Base-by-base conservation (phyloP, 64 coral and sea anemone species). In the Dendrophyllia cribrosa region DNA sequence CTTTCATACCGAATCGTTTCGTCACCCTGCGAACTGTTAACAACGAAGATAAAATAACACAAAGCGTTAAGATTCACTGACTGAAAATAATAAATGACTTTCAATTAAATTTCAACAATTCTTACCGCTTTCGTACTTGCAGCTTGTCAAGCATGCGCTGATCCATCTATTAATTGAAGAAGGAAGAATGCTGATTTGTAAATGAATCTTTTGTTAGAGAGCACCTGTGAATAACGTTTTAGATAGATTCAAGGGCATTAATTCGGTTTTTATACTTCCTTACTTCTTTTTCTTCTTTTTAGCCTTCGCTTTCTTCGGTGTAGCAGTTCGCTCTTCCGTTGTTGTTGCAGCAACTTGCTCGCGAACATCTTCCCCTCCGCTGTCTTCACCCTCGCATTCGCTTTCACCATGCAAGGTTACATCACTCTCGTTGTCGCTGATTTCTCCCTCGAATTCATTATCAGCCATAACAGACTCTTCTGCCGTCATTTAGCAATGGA, bases 41-140 rank as follows among this genome's bases (percentile, higher is more conserved):
- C 58, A 82, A 64, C 16, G 44, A 88, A 91, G 66, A 49, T 74
- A 22, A 52, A 9, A 49, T 15, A 78, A 19, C 8, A 50, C 43
- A 8, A 60, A 74, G 3, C 7, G 5, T 23, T 52, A 74, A 5
- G 26, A 58, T 58, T 7, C 24, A 51, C 3, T 19, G 58, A 72
- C 12, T 56, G 12, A 56, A 56, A 12, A 12, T 0, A 56, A 5
- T 34, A 2, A 34, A 34, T 34, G 2, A 34, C 34, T 34, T 34
- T 34, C 34, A 34, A 34, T 34, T 34, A 34, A 25, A 21, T 14
- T 81, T 51, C 53, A 87, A 55, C 15, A 16, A 48, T 55, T 51
- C 97, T 91, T 88, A 99, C 97, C 97, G 71, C 94, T 96, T 56
- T 99, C 97, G 64, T 99, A 99, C 71, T 99, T 99, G 83, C 97